Base-by-base conservation (phyloP, 1,140 invertebrate species). In the Heliconius hewitsoni region DNA sequence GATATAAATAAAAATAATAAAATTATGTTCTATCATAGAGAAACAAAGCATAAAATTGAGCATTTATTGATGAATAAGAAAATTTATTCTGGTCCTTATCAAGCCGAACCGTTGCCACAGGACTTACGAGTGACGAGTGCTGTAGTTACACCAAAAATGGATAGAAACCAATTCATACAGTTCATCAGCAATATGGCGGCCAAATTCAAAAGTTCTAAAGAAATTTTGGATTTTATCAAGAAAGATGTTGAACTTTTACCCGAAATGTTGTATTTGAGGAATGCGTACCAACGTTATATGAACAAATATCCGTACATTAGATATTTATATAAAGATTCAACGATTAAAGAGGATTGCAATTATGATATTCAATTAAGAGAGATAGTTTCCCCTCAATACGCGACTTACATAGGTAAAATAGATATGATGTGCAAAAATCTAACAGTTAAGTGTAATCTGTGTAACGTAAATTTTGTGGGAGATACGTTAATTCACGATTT, bases 301-400 rank as follows among this genome's bases (percentile, higher is more conserved):
- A 89, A 78, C 55, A 83, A 86, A 55, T 88, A 88, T 81, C 77
- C 85, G 0, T 94, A 90, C 72, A 82, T 89, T 0, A 84, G 91
- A 77, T 86, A 91, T 77, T 79, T 92, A 19, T 89, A 80, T 71
- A 70, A 81, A 2, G 82, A 90, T n/a, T 1, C 30, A 34, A 30
- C 16, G 6, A 50, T 71, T 37, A n/a, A 74, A 4, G 30, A 84
- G 72, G 13, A 66, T 30, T 66, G 23, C 13, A 30, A 66, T 13
- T 91, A 89, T 74, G 88, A 93, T 79, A 78, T 93, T n/a, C 88
- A 90, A 46, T 39, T 93, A 4, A 77, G 89, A 75, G 92, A 93
- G 75, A 85, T 74, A 0, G 34, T 91, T 6, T 77, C 74, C 18
- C 91, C 92, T 0, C 73, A 80, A 13, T 79, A 81, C 73, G 11